phyloP scores from a whole-genome alignment of 2,797 vertebrate species.

The Lithobates pipiens region DNA sequence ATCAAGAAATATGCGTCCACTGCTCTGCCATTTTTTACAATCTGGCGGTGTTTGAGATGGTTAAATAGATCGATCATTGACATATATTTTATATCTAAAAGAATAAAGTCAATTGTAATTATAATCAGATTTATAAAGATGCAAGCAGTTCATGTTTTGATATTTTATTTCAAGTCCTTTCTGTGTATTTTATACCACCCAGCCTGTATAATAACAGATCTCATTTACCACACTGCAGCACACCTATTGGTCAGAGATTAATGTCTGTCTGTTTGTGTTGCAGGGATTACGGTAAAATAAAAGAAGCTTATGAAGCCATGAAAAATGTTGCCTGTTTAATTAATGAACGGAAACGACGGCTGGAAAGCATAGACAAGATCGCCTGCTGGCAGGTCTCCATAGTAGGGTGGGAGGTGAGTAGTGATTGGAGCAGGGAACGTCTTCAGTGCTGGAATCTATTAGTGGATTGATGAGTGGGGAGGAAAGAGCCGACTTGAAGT shows the following conservation, averaged over 20 bases:
- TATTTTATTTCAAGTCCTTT: neutral
- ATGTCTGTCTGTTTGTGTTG: conserved; percentile 56
- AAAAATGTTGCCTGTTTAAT: conserved; percentile 96
- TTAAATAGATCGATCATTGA: no score
- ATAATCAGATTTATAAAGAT: no score
- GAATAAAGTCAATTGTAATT: no score
- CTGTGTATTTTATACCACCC: no score
- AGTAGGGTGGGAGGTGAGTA: conserved; percentile 91
- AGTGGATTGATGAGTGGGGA: neutral
- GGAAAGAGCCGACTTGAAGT: neutral
- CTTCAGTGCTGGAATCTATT: no score
- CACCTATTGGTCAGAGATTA: neutral
- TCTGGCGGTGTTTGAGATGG: no score
- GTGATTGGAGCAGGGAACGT: neutral
- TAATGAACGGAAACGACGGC: conserved; percentile 92
- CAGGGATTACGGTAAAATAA: conserved; percentile 89
- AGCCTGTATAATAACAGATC: neutral
- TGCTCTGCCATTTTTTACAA: no score
- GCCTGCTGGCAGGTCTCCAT: conserved; percentile 96
- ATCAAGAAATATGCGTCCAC: no score
- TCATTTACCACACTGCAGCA: neutral
- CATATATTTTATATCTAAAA: no score
- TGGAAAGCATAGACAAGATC: conserved; percentile 95
- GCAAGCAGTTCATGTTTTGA: neutral
- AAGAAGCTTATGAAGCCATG: conserved; percentile 92